These are phyloP conservation scores for Champsocephalus gunnari DNA, from an alignment of 2,797 vertebrate genomes.

Conservation along the genomic window DNA sequence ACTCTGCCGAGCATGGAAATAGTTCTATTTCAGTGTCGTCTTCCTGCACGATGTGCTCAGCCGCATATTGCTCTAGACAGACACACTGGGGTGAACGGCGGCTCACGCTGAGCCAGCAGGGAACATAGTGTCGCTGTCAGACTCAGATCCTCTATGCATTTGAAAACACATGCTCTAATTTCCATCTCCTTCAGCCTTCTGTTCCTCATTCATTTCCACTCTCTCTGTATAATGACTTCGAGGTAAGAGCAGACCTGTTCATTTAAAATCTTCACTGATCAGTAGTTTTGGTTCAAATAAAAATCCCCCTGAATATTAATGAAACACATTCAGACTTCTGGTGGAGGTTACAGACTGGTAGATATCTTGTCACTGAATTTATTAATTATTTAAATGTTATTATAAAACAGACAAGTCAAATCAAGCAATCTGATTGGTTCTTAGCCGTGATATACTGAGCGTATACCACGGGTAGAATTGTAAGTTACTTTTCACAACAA, in stretches of 20 bases:
- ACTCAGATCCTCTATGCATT: conserved; percentile 45
- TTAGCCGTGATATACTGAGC: too few relatives aligned
- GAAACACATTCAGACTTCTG: conserved; percentile 1
- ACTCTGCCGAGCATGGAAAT: conserved; percentile 45
- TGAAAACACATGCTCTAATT: conserved; percentile 47
- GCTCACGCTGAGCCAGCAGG: conserved; percentile 52
- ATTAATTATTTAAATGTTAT: conserved; percentile 5
- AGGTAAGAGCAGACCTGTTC: conserved; percentile 22
- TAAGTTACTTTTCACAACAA: too few relatives aligned
- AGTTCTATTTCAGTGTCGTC: conserved; percentile 45
- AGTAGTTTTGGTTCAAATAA: conserved; percentile 10
- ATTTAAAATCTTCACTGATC: conserved; percentile 36
- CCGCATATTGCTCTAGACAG: conserved; percentile 41
- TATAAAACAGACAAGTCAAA: too few relatives aligned
- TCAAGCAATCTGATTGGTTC: too few relatives aligned
- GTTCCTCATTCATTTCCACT: not conserved
- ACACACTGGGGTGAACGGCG: conserved; percentile 35
- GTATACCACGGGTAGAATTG: too few relatives aligned
- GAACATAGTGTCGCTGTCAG: conserved; percentile 49
- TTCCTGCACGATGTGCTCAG: conserved; percentile 31
- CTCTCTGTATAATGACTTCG: not conserved
- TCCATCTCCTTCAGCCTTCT: conserved; percentile 9
- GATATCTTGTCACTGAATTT: conserved; percentile 3
- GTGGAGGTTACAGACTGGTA: conserved; percentile 22
- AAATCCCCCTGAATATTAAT: conserved; percentile 20